These are phyloP conservation scores for Drosophila oshimai DNA, from an alignment of 1,140 invertebrate genomes.

Conservation along the genomic window DNA sequence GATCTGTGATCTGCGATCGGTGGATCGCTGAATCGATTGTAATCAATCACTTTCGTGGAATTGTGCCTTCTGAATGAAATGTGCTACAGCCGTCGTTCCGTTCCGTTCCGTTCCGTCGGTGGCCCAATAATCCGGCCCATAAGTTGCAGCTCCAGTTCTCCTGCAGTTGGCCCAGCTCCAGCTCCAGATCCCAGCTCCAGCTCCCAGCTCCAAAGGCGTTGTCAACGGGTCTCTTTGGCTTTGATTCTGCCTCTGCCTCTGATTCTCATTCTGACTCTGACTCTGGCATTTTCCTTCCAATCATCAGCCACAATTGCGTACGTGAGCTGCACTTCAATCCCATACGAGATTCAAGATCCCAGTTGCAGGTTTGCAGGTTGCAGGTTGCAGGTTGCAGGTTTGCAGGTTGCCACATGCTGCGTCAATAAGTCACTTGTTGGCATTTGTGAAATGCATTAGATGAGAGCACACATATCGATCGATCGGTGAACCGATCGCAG, in stretches of 20 bases:
- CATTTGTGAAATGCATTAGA: constrained; percentile 45
- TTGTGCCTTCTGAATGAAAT: constrained; percentile 64
- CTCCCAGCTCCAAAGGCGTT: constrained; percentile 26
- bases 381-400: not conserved
- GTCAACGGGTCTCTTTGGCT: constrained; percentile 26
- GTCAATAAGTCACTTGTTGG: constrained; percentile 53
- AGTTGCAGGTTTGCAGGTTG: constrained; percentile 6
- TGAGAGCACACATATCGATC: constrained; percentile 17
- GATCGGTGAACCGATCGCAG: not conserved
- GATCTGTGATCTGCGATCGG: constrained; percentile 5
- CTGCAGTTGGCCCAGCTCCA: too few relatives aligned
- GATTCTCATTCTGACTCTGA: too few relatives aligned
- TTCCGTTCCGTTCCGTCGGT: constrained; percentile 5
- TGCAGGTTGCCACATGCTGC: constrained; percentile 32
- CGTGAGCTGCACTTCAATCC: constrained; percentile 34
- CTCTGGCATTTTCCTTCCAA: constrained; percentile 40
- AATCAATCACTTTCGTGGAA: constrained; percentile 81
- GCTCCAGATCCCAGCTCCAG: too few relatives aligned
- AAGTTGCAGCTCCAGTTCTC: constrained; percentile 19
- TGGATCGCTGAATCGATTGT: constrained; percentile 55
- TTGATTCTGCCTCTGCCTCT: too few relatives aligned
- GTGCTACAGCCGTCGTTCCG: constrained; percentile 27
- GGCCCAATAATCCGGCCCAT: constrained; percentile 36
- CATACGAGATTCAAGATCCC: constrained; percentile 2
- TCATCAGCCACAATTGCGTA: constrained; percentile 54